These are phyloP conservation scores for Pseudococcus viburni DNA, from an alignment of 2,888 invertebrate genomes.

Conservation along the genomic window DNA sequence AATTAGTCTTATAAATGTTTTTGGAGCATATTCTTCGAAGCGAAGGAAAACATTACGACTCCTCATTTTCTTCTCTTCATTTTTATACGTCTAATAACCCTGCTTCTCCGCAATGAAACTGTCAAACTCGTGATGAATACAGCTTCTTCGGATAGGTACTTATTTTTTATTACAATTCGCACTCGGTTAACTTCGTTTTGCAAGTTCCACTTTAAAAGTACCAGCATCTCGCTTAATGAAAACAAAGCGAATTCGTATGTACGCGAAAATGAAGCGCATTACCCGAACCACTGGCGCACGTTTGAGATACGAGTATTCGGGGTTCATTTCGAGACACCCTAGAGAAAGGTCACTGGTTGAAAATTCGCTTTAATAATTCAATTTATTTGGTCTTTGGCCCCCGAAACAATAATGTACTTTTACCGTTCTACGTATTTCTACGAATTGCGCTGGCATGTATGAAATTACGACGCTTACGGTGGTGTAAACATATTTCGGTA, in stretches of 20 bases:
- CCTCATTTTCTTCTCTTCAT: too few species aligned
- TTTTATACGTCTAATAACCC: too few species aligned
- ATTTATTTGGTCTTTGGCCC: conserved; percentile 9
- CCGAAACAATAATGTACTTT: neutral
- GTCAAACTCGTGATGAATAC: neutral
- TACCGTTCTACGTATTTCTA: neutral
- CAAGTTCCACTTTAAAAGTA: neutral
- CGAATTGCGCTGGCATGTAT: neutral
- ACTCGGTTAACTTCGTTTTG: neutral
- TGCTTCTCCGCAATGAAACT: neutral
- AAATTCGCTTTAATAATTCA: conserved; percentile 5
- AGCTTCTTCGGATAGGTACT: neutral
- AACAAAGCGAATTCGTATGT: neutral
- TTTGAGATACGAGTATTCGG: neutral
- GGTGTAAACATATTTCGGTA: too few species aligned
- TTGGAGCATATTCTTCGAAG: too few species aligned
- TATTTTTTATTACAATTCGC: neutral
- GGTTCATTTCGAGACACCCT: neutral
- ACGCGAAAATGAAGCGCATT: neutral
- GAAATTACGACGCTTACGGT: too few species aligned
- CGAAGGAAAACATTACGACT: too few species aligned
- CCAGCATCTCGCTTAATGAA: neutral
- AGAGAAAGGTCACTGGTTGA: conserved; percentile 15
- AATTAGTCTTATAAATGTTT: too few species aligned
- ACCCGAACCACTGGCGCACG: neutral